Evolutionary conservation across 2,888 invertebrate species (phyloP).

Genomic region (Perdita meconis): DNA sequence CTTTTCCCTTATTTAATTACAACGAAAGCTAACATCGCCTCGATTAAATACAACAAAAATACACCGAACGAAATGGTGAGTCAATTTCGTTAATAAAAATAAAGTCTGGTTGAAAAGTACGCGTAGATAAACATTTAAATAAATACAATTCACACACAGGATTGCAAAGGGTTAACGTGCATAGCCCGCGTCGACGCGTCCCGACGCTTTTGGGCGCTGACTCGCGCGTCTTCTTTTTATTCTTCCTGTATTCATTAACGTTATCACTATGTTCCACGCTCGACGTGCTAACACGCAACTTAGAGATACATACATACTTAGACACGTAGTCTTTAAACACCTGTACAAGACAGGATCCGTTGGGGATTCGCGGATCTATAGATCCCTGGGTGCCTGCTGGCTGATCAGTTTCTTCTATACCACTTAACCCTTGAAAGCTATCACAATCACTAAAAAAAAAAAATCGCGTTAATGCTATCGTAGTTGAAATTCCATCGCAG

Average conservation of each 20-base stretch:
- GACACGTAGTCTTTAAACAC: conserved; percentile 69
- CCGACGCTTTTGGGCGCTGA: conserved; percentile 32
- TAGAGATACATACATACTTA: conserved; percentile 73
- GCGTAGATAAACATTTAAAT: not conserved
- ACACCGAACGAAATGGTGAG: not conserved
- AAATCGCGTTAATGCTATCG: too few relatives aligned
- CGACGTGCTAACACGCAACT: conserved; percentile 71
- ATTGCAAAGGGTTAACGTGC: conserved; percentile 44
- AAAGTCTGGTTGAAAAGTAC: not conserved
- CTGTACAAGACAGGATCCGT: conserved; percentile 57
- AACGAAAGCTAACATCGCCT: not conserved
- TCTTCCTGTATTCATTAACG: conserved; percentile 30
- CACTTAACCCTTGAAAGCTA: too few relatives aligned
- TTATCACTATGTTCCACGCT: conserved; percentile 61
- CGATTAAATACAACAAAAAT: conserved; percentile 2
- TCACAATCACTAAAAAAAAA: too few relatives aligned
- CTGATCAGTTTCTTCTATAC: not conserved
- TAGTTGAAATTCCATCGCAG: too few relatives aligned
- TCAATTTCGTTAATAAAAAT: conserved; percentile 8
- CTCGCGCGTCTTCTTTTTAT: conserved; percentile 11
- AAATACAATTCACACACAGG: conserved; percentile 8
- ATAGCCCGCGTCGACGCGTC: conserved; percentile 19
- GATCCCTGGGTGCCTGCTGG: conserved; percentile 22
- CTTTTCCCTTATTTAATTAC: too few relatives aligned
- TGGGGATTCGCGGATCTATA: conserved; percentile 36